Conservation (phyloP, 2,888 invertebrate genomes). For the Drymonia ruficornis region DNA sequence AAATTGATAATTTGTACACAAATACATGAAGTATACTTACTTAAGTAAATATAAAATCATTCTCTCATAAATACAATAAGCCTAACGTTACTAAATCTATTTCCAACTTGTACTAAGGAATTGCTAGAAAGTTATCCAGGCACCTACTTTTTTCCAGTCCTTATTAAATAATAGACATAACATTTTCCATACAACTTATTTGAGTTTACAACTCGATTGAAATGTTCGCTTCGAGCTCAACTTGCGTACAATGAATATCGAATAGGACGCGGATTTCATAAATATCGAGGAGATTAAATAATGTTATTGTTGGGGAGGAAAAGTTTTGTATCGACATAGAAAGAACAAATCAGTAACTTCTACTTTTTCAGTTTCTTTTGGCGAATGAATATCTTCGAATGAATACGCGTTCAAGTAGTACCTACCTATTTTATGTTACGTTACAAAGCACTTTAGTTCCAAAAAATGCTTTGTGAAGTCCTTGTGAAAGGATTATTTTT, state of each 20-base stretch:
- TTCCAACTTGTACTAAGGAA: too few species aligned
- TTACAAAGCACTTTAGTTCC: too few species aligned
- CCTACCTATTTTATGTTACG: too few species aligned
- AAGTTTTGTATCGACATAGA: conserved; percentile 1
- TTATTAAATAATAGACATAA: conserved; percentile 16
- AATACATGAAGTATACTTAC: too few species aligned
- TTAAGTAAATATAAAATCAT: too few species aligned
- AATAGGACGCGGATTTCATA: conserved; percentile 11
- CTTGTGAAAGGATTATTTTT: too few species aligned
- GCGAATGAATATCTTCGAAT: neutral
- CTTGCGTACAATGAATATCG: conserved; percentile 27
- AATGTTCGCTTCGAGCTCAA: conserved; percentile 13
- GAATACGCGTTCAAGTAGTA: too few species aligned
- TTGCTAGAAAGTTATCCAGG: too few species aligned
- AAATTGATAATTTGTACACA: too few species aligned
- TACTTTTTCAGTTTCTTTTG: neutral
- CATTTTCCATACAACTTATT: neutral
- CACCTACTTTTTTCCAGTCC: neutral
- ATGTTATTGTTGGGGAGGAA: conserved; percentile 1
- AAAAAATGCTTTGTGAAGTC: too few species aligned
- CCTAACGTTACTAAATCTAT: too few species aligned
- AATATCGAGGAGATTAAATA: conserved; percentile 7
- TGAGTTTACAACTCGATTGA: neutral
- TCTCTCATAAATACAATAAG: too few species aligned
- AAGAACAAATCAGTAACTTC: conserved; percentile 2